Base-by-base conservation (phyloP, 2,113 vertebrate genomes). In the Coptodon rendalli region DNA sequence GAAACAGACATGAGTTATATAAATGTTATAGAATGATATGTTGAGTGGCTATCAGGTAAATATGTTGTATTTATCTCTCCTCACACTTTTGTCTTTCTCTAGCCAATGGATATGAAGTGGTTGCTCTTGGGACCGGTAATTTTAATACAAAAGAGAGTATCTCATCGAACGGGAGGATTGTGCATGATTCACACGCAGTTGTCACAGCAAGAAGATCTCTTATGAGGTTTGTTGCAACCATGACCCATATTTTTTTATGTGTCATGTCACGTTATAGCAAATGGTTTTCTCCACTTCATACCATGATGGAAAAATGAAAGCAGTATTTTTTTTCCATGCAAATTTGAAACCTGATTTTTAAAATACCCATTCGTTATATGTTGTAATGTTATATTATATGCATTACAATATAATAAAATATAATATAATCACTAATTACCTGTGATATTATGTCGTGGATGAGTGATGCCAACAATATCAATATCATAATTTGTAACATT, bases 91-190 rank as follows among this genome's bases (percentile, higher is more conserved):
- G 2, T 83, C 13, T 91, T 9, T 6, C 5, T 78, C 2, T 50
- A 97, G 96, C 92, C n/a, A 79, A 24, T 14, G 89, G 87, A 7
- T 97, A 40, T 89, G 97, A 98, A 83, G 97, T 99, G 56, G 97
- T 99, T 3, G 98, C 98, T 85, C 6, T 99, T 3, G 99, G 98
- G 86, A 99, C 98, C 0, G 99, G 99, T 34, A 96, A 97, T 40
- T 97, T 91, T 76, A 99, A 97, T 59, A 97, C 96, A 79, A 97
- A 95, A 81, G 95, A 96, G 76, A 89, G 85, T 12, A 50, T 94
- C 0, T 95, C 96, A 1, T 84, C 92, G 1, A 93, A 93, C 12
- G 98, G 98, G 16, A 96, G 98, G 43, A 91, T 98, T 45, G 29
- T 99, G 36, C 97, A 98, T 0, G 98, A 99, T 84, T 98, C 97